Base-by-base conservation (phyloP, 2,888 invertebrate species). In the Scaptomyza flava region DNA sequence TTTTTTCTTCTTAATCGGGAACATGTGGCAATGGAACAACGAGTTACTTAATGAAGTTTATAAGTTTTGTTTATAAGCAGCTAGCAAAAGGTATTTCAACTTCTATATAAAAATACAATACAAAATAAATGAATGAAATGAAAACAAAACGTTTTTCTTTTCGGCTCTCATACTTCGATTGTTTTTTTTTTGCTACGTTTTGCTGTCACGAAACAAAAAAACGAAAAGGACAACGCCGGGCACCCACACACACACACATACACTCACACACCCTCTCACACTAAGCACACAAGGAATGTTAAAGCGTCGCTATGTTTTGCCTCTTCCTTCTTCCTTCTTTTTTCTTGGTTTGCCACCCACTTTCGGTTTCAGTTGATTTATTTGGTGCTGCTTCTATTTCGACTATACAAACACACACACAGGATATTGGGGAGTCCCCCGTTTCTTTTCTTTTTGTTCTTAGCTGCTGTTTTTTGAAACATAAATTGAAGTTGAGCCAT, bases 401-500 rank as follows among this genome's bases (percentile, higher is more conserved):
- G 66, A 63, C 67, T 57, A 72, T 36, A 45, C 60, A 72, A 56
- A 77, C n/a, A 38, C n/a, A 38, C 38, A 41, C 38, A 38, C 33
- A 48, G 69, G 72, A 81, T 67, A 72, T 64, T 68, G 62, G 51
- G 45, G 57, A 64, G 83, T 77, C 52, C 58, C 65, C 14, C 9
- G 9, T 38, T 14, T 38, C 14, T 14, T 7, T 5, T 8, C 61
- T 62, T 48, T 41, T 48, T 20, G 27, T 17, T 46, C 33, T n/a
- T 42, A 30, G 6, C 41, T 46, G 47, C 46, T 59, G n/a, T n/a
- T 65, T 80, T 61, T 65, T 80, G 74, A 5, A 6, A 48, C 14
- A 86, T 87, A 81, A 81, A 87, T 87, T 87, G 72, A 84, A 81
- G 81, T 81, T 78, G 76, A 87, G 79, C 84, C 81, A 81, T 81